Evolutionary conservation across 2,797 vertebrate species (phyloP).

Genomic region (Malurus leucopterus): DNA sequence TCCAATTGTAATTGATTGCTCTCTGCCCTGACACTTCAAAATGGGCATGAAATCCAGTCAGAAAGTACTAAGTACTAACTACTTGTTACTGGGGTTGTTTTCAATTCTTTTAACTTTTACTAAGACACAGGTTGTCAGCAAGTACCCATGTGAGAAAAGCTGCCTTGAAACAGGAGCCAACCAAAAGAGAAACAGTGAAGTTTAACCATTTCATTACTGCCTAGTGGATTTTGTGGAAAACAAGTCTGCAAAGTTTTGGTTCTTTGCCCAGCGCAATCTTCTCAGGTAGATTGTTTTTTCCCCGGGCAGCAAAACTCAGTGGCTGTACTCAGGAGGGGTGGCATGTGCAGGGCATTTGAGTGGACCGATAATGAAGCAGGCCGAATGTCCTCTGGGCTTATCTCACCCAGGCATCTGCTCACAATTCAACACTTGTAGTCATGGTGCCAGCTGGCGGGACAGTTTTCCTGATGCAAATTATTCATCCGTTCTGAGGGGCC

Average conservation of each 20-base stretch:
- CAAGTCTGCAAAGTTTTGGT: neutral
- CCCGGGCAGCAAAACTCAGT: neutral
- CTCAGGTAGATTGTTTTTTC: neutral
- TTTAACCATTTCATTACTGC: neutral
- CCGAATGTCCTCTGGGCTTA: constrained; percentile 21
- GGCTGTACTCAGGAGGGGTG: neutral
- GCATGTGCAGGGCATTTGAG: accelerated
- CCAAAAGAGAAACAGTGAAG: neutral
- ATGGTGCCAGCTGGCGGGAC: constrained; percentile 50
- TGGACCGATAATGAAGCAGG: neutral
- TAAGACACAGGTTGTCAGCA: neutral
- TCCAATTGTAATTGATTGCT: neutral
- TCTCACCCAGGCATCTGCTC: constrained; percentile 67
- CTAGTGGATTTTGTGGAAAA: neutral
- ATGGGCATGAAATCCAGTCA: neutral
- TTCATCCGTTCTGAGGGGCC: constrained; percentile 58
- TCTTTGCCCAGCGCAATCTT: neutral
- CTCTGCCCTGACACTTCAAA: neutral
- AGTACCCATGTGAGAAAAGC: neutral
- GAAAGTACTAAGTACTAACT: neutral
- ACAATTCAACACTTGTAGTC: constrained; percentile 63
- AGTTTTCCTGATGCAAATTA: constrained; percentile 64
- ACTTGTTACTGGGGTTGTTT: neutral
- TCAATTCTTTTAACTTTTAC: neutral
- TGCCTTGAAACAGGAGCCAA: neutral